Conservation (phyloP, 2,797 vertebrate genomes). For the Sebastes diaconus region DNA sequence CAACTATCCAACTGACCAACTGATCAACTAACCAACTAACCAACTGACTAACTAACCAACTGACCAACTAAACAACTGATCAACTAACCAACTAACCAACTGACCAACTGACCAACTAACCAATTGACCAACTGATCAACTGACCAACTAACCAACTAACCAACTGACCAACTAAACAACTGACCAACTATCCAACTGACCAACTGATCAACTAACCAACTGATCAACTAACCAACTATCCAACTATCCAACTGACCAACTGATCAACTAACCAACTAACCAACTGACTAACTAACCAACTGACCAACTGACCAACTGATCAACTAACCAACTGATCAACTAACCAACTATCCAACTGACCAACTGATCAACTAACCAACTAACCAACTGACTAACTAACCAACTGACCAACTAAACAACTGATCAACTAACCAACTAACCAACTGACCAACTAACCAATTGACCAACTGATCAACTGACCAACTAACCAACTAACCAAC, state of each 20-base stretch:
- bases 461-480: not conserved
- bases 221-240: accelerated
- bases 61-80: not conserved
- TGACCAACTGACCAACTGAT: accelerated
- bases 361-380: not conserved
- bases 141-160: accelerated
- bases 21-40: accelerated
- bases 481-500: accelerated
- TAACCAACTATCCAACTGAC: accelerated
- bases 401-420: not conserved
- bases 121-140: not conserved
- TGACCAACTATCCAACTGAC: accelerated
- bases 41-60: accelerated
- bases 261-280: accelerated
- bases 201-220: accelerated
- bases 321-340: accelerated
- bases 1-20: accelerated
- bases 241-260: accelerated
- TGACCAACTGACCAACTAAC: accelerated
- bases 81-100: accelerated
- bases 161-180: not conserved
- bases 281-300: not conserved
- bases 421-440: too few species aligned
- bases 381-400: not conserved
- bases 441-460: not conserved